Conservation (phyloP, 2,888 invertebrate genomes). For the Meganola albula region DNA sequence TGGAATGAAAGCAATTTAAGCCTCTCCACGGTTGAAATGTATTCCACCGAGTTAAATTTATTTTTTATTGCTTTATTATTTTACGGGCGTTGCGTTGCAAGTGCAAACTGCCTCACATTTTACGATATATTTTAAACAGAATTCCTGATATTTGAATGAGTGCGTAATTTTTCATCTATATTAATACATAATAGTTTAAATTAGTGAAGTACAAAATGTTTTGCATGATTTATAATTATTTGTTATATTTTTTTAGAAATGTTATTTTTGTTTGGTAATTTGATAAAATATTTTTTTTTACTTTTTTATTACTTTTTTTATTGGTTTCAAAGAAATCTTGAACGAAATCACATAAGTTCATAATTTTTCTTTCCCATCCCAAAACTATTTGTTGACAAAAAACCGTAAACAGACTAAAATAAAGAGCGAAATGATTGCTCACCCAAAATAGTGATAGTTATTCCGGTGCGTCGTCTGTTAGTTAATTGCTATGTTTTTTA, state of each 20-base stretch:
- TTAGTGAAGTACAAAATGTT: too few relatives aligned
- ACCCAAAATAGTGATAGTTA: conserved; percentile 62
- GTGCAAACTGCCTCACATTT: conserved; percentile 58
- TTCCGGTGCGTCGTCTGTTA: conserved; percentile 52
- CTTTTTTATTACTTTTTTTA: too few relatives aligned
- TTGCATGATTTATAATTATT: too few relatives aligned
- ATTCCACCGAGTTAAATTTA: conserved; percentile 48
- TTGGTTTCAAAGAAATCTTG: conserved; percentile 28
- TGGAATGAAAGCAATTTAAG: conserved; percentile 50
- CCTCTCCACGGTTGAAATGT: conserved; percentile 44
- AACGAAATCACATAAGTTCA: conserved; percentile 44
- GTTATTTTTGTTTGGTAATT: too few relatives aligned
- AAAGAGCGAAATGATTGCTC: conserved; percentile 63
- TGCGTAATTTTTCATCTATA: too few relatives aligned
- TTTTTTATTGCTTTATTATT: conserved; percentile 67
- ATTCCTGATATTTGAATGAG: too few relatives aligned
- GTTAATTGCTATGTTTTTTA: conserved; percentile 76
- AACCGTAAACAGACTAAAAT: conserved; percentile 58
- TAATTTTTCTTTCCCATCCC: conserved; percentile 41
- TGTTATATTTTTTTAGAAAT: too few relatives aligned
- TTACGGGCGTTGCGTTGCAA: conserved; percentile 63
- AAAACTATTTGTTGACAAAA: conserved; percentile 46
- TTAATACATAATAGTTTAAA: too few relatives aligned
- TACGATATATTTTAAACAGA: conserved; percentile 60
- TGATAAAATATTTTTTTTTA: too few relatives aligned